Evolutionary conservation across 2,797 vertebrate genomes (phyloP), one percentile per base, ranked within the genome.

Genomic region (Manis javanica): DNA sequence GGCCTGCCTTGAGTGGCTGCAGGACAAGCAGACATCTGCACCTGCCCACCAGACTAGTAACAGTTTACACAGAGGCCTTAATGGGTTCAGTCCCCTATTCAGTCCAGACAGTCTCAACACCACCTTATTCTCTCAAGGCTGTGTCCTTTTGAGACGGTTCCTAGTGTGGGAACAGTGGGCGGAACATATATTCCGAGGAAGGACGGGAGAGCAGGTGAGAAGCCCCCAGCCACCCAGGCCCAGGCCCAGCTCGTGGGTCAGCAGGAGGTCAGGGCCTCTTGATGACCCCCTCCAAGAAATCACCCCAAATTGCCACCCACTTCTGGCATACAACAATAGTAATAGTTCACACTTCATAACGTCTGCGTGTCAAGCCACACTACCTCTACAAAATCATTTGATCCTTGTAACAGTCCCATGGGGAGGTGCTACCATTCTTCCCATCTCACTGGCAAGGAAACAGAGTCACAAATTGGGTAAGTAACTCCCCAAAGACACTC

Each of bases 1-100:
- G 18, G 4, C 46, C 7, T 13, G 7, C 11, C 2, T 21, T 1
- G 7, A 13, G 46, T 13, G 0, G 1, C 72, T 29, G 1, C 59
- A 23, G 13, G 31, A 42, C 16, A 8, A 42, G 55, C 10, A 29
- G 85, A 39, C 7, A 18, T 7, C 87, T 21, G 19, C 59, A 15
- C 8, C 72, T 0, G 0, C 57, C 7, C 1, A 57, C 59, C 31
- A 77, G 34, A 39, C 31, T 12, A 19, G 39, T 64, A 23, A 39
- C 37, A 64, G 46, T 53, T 64, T 37, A 53, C 29, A 64, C 0
- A 16, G 24, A 64, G 59, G 24, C 72, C 59, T 39, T 53, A 37
- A 31, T 51, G 24, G 2, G 59, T 51, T 23, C 24, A 10, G n/a
- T 75, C 86, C 37, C 2, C 0, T 51, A 7, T 13, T 49, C 57